Percentiles rank a stretch among this genome's conserved stretches.
Conservation (phyloP, 2,797 vertebrate species). For the Astyanax mexicanus region DNA sequence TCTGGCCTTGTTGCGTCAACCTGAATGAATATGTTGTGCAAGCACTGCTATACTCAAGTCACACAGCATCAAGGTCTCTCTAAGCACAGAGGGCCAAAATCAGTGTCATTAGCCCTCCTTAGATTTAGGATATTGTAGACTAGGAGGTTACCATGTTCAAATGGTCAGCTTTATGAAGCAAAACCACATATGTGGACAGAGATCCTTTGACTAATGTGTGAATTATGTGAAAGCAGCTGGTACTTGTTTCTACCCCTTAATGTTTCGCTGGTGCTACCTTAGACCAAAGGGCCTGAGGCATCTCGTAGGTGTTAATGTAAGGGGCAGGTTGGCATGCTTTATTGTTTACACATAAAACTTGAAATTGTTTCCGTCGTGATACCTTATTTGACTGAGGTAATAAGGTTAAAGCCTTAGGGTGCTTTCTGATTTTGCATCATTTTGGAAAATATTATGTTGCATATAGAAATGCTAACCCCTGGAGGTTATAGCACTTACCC, state of each 20-base stretch:
- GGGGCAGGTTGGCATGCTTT: conserved; percentile 18
- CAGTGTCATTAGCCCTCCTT: not conserved
- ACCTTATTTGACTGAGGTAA: conserved; percentile 15
- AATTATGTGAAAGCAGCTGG: conserved; percentile 52
- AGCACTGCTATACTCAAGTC: conserved; percentile 49
- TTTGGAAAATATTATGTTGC: not conserved
- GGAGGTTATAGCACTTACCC: not conserved
- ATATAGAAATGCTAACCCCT: not conserved
- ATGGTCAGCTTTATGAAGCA: conserved; percentile 7
- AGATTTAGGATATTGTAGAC: conserved; percentile 1
- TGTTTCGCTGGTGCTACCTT: conserved; percentile 45
- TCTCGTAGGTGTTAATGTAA: conserved; percentile 6
- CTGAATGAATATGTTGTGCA: conserved; percentile 50
- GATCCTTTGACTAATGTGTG: conserved; percentile 41
- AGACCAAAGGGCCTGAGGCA: conserved; percentile 23
- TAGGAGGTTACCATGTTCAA: not conserved
- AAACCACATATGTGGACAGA: conserved; percentile 4
- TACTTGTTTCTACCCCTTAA: conserved; percentile 40
- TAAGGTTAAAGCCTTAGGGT: not conserved
- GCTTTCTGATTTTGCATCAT: not conserved
- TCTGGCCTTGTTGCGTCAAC: conserved; percentile 30
- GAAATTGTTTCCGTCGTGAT: conserved; percentile 28
- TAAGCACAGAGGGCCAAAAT: conserved; percentile 7
- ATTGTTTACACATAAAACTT: conserved; percentile 38
- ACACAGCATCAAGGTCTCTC: conserved; percentile 59